Conservation (phyloP, 2,113 vertebrate genomes). For the Varanus salvator region DNA sequence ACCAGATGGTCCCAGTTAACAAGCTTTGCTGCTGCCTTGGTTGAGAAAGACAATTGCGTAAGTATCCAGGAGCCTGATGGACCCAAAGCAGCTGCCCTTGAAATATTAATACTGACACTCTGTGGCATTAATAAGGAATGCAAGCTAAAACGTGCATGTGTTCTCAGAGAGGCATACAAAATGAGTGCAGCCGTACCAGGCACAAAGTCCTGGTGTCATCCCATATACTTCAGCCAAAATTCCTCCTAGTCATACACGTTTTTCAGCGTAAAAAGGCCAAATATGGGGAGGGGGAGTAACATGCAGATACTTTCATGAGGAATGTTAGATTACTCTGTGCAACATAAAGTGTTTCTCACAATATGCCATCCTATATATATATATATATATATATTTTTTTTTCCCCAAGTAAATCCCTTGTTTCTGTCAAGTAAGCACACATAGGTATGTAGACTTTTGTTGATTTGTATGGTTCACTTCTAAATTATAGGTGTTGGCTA, state of each 20-base stretch:
- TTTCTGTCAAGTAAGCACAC: neutral
- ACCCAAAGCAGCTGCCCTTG: constrained; percentile 1
- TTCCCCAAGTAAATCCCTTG: neutral
- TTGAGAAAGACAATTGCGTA: neutral
- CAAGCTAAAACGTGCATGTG: neutral
- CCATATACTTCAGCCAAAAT: neutral
- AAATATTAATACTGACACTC: constrained; percentile 12
- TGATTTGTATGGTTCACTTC: neutral
- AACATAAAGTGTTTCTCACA: too few species aligned
- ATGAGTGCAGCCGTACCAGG: neutral
- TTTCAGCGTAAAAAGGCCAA: too few species aligned
- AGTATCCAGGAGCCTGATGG: neutral
- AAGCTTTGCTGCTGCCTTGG: constrained; percentile 3
- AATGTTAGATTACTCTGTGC: too few species aligned
- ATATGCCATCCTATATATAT: neutral
- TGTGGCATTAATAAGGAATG: neutral
- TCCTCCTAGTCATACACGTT: neutral
- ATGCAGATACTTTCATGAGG: too few species aligned
- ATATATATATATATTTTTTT: neutral
- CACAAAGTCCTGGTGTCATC: neutral
- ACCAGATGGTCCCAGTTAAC: neutral
- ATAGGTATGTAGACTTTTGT: neutral
- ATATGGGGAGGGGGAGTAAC: too few species aligned
- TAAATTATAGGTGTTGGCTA: neutral
- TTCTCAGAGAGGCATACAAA: neutral